Evolutionary conservation across 2,888 invertebrate genomes (phyloP), one percentile per base, ranked within the genome.

Genomic region (Caradrina clavipalpis): DNA sequence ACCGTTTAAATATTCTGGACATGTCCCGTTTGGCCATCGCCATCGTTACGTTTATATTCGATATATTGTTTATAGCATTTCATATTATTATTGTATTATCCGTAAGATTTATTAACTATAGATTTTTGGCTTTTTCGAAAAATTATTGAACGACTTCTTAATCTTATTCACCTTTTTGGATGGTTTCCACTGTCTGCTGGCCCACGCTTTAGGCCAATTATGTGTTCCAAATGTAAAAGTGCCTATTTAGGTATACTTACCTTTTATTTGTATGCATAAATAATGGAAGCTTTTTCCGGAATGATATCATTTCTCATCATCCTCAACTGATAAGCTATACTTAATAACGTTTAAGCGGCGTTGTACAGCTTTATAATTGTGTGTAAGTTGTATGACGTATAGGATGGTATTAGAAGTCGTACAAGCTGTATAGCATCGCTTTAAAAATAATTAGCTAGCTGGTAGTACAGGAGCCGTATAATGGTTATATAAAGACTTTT

Each of bases 201-300:
- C 84, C 84, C 76, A 84, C 84, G 78, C 71, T 8, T 54, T 50
- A 39, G 47, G 19, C 67, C 67, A 65, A 76, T 71, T 82, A 62
- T 56, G 65, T 61, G 26, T 10, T 8, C 53, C 51, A 68, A 56
- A 39, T 61, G 53, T 61, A 60, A 61, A 78, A 75, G 35, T 58
- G 57, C 39, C n/a, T 39, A 26, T 50, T 56, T 73, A 50, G 19
- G 0, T 61, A 55, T 55, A 55, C 3, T 0, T 45, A 55, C 45
- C 45, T 45, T 56, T 54, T 53, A 39, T 54, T 57, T 51, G 13
- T 51, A 22, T 13, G 11, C 42, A 35, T 45, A 35, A 54, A 60
- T 31, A 10, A 1, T 13, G 6, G 19, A n/a, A 35, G 17, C 5
- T 1, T 26, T 65, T 58, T 7, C 13, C 13, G 10, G 10, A 53